These are phyloP conservation scores for Eretmochelys imbricata DNA, from an alignment of 2,113 vertebrate species.

Conservation along the genomic window DNA sequence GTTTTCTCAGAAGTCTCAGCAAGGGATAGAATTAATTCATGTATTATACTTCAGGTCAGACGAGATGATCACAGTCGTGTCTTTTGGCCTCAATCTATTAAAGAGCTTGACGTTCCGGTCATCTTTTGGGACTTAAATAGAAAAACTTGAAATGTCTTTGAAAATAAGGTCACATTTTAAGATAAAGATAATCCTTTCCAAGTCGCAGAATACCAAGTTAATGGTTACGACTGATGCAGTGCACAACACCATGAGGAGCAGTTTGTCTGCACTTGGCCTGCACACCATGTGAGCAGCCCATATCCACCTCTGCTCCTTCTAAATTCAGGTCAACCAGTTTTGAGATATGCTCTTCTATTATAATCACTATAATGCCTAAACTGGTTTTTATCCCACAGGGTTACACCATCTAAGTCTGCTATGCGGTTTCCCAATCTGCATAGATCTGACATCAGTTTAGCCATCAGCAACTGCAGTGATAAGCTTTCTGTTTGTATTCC, in stretches of 20 bases:
- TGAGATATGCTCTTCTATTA: accelerated
- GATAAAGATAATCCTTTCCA: background rate
- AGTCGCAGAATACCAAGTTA: background rate
- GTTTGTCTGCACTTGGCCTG: background rate
- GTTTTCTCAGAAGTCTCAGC: background rate
- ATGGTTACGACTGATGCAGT: background rate
- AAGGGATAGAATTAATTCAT: background rate
- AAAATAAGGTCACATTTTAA: background rate
- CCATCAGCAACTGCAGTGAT: background rate
- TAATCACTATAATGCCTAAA: background rate
- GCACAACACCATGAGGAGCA: background rate
- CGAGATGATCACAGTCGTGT: background rate
- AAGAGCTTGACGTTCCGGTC: background rate
- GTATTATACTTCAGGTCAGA: background rate
- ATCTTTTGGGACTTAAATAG: background rate
- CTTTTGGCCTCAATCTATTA: background rate
- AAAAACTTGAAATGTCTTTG: background rate
- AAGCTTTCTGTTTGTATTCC: background rate
- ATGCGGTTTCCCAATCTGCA: background rate
- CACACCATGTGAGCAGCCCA: background rate
- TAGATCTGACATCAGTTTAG: background rate
- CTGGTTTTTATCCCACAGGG: background rate
- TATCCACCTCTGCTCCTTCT: background rate
- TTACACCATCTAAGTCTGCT: background rate
- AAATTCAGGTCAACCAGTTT: background rate